Evolutionary conservation across 2,888 invertebrate genomes (phyloP), one percentile per base, ranked within the genome.

Genomic region (Yponomeuta plumbellus): DNA sequence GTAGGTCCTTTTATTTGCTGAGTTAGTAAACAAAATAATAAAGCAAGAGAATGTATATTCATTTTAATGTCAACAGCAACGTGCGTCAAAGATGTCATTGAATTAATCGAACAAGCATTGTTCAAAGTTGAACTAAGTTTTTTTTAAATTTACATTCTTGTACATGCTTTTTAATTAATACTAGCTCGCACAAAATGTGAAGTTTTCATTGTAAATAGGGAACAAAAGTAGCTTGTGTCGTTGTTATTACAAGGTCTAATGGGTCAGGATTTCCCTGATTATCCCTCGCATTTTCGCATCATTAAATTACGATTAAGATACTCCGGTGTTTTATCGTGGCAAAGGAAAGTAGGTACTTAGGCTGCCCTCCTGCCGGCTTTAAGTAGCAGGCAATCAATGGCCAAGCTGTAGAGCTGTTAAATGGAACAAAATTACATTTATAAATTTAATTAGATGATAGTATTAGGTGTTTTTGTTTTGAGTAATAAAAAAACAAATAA

Each of bases 251-350:
- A 52, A 52, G 17, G 44, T 3, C 17, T 52, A 13, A 17, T 52
- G 44, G 13, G 5, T 52, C 44, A 8, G 11, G 17, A 0, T 52
- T 52, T 52, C 17, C 44, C 44, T 13, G 44, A 13, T 52, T 52
- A 52, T 52, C 17, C 44, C 17, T 52, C 66, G 65, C 65, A 44
- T 62, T 67, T 75, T 74, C 70, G 69, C 70, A 68, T 72, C 80
- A 79, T 84, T 80, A 81, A 76, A 76, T 70, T 68, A 79, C 84
- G 79, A 79, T 86, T 83, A 84, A 80, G 73, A 85, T 68, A 75
- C 8, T 10, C 34, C 34, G 34, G 34, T 8, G 34, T 71, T 71
- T 68, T 69, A 72, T 71, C 69, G 79, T 17, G 80, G 83, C 85
- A 83, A 80, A 76, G 77, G 75, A 74, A 73, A 65, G 17, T n/a